These are phyloP conservation scores for Lasioglossum zephyrum DNA, from an alignment of 2,888 invertebrate genomes.

Conservation along the genomic window DNA sequence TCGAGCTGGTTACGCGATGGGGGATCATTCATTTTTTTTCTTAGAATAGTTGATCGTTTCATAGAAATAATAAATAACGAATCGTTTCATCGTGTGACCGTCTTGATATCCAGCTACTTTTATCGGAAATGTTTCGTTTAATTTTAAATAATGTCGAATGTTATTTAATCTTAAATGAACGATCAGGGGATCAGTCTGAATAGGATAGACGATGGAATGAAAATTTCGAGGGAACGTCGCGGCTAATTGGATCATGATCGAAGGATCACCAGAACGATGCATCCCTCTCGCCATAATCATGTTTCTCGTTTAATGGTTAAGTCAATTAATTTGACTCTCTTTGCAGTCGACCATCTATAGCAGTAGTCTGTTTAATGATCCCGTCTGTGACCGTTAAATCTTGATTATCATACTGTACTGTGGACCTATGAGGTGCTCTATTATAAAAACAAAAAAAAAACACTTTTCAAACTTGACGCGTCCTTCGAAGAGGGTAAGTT, in stretches of 20 bases:
- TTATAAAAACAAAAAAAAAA: constrained; percentile 59
- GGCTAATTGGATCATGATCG: constrained; percentile 1
- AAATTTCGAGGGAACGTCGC: not conserved
- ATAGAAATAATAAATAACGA: not conserved
- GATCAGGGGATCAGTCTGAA: not conserved
- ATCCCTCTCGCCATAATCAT: constrained; percentile 51
- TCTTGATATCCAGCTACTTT: not conserved
- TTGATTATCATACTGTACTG: constrained; percentile 60
- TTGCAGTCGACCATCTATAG: constrained; percentile 66
- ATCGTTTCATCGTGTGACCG: not conserved
- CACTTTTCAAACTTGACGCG: constrained; percentile 65
- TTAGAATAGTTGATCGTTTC: not conserved
- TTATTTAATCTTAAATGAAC: not conserved
- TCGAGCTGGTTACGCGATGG: not conserved
- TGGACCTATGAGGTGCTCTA: constrained; percentile 63
- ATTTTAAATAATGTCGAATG: not conserved
- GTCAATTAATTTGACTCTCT: constrained; percentile 55
- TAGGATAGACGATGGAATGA: not conserved
- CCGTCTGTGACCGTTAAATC: constrained; percentile 62
- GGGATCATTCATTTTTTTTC: not conserved
- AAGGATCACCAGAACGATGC: constrained; percentile 51
- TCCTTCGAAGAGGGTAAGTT: constrained; percentile 68
- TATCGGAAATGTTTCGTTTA: not conserved
- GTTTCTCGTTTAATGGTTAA: constrained; percentile 50
- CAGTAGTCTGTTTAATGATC: constrained; percentile 76